Evolutionary conservation across 2,797 vertebrate species (phyloP), one percentile per base, ranked within the genome.

Genomic region (Argentina silus): DNA sequence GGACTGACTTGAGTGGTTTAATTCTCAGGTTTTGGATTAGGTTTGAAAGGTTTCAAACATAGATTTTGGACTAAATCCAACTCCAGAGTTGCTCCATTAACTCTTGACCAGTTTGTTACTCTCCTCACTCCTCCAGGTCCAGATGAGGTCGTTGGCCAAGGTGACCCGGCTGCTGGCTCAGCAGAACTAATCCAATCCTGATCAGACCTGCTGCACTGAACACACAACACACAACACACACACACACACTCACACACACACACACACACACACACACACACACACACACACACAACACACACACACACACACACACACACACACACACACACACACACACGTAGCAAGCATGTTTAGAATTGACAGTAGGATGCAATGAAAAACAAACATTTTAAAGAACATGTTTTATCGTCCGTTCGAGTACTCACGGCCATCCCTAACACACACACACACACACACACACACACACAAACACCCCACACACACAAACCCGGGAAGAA

Each of bases 111-210:
- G 57, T 67, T 17, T 63, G 56, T 51, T 36, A 42, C n/a, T 62
- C 48, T 44, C n/a, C 44, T 74, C 59, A 45, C 67, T 61, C 36
- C 14, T 69, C 59, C 19, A 0, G 7, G 50, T 55, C 19, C 23
- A 45, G 53, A 60, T 3, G 27, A 51, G 59, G 21, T 47, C 45
- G 51, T 44, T 47, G 17, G 17, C 17, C 57, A 75, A 47, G 65
- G 72, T 74, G 72, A 61, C 12, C 36, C 15, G 27, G 55, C 42
- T 60, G 55, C 64, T 61, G 56, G 43, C 44, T 68, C 57, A 51
- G 72, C 57, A 53, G 47, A 65, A 50, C 55, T 48, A 27, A 50
- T 67, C 45, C 56, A 74, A 51, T 67, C 47, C 23, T 15, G 47
- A 62, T 55, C 36, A 15, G 11, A 19, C 50, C 55, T 12, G 55